Base-by-base conservation (phyloP, 2,113 vertebrate genomes). In the Gymnorhina tibicen region DNA sequence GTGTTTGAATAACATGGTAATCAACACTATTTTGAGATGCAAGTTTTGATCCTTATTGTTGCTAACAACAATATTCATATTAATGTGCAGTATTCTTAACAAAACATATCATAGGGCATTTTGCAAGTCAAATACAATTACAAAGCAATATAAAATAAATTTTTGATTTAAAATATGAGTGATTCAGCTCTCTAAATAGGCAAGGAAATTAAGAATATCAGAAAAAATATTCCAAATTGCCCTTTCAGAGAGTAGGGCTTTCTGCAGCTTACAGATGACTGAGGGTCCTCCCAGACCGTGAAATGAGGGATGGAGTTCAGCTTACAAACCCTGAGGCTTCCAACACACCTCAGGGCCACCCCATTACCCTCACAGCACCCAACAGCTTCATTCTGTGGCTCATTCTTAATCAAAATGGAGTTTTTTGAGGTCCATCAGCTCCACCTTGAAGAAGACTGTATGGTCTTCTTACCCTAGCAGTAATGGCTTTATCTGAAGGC, bases 71-170 rank as follows among this genome's bases (percentile, higher is more conserved):
- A 63, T 47, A 86, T 77, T 73, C 59, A 90, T 68, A 47, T 26
- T 76, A 73, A 94, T 47, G 42, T 4, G 3, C 33, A 41, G 30
- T n/a, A 47, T n/a, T 66, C 72, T 93, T 91, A 93, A 78, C 44
- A 60, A 88, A 94, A 68, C 3, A 2, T 35, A 44, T 67, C 21
- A 23, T 1, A 16, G 56, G 30, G 21, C 49, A 27, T 60, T 97
- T 90, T 92, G 52, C 76, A 94, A 90, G 93, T 88, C 88, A 96
- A 95, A 96, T 59, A 92, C 20, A 91, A 95, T 88, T 96, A 84
- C 83, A 96, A 92, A 88, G 16, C 63, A 59, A 70, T 77, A 62
- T 49, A 89, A 88, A 95, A 90, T 47, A 75, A 77, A 50, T 11
- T 70, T 93, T 90, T 88, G 16, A 75, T 92, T 91, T 78, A 37